Evolutionary conservation across 2,113 vertebrate species (phyloP).

Genomic region (Percopsis transmontana): DNA sequence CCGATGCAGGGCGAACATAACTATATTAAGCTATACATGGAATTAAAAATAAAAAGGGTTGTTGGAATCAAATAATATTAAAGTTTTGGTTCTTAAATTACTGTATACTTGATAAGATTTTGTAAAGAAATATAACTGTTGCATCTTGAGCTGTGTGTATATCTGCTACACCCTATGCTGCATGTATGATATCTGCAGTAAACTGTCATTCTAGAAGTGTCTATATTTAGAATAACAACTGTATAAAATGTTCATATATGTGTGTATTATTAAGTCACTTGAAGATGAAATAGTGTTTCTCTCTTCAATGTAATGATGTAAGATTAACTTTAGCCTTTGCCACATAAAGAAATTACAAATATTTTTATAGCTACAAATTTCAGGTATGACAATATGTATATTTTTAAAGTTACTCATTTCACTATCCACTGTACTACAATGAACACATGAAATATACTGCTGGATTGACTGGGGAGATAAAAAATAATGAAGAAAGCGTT

Average conservation of each 20-base stretch:
- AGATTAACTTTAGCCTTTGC: slow-evolving; percentile 58
- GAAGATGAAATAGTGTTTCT: slow-evolving; percentile 25
- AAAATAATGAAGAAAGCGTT: slow-evolving; percentile 11
- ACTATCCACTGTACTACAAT: slow-evolving; percentile 74
- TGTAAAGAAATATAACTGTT: slow-evolving; percentile 35
- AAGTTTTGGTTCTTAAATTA: slow-evolving; percentile 48
- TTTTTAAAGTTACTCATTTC: slow-evolving; percentile 51
- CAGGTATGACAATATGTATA: slow-evolving; percentile 53
- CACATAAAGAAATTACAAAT: slow-evolving; percentile 50
- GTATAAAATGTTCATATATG: slow-evolving; percentile 48
- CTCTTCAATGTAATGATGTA: slow-evolving; percentile 47
- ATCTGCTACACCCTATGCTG: slow-evolving; percentile 44
- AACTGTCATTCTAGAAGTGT: slow-evolving; percentile 29
- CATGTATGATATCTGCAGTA: slow-evolving; percentile 43
- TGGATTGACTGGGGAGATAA: background rate
- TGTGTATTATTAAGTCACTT: slow-evolving; percentile 44
- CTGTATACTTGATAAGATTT: slow-evolving; percentile 54
- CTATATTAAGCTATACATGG: slow-evolving; percentile 13
- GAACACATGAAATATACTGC: slow-evolving; percentile 47
- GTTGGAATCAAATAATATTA: slow-evolving; percentile 25
- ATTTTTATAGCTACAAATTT: slow-evolving; percentile 55
- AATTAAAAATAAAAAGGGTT: slow-evolving; percentile 19
- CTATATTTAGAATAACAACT: slow-evolving; percentile 54
- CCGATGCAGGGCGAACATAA: slow-evolving; percentile 30
- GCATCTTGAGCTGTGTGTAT: slow-evolving; percentile 30